Evolutionary conservation across 2,797 vertebrate genomes (phyloP), one percentile per base, ranked within the genome.

Genomic region (Poecile montanus): DNA sequence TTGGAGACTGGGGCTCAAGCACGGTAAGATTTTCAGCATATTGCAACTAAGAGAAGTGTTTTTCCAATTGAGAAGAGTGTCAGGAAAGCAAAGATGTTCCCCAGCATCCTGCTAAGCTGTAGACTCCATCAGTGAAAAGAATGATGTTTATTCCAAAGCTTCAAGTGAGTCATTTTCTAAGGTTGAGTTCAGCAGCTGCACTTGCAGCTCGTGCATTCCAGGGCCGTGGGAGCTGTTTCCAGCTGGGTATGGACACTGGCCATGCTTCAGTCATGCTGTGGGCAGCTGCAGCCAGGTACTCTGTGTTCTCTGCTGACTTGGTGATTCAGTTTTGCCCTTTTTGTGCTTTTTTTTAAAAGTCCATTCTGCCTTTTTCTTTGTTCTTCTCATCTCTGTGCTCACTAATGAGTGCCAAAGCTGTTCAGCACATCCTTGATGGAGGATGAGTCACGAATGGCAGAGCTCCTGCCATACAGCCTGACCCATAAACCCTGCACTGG

Each of bases 1-100:
- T 26, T 65, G 79, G 71, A 61, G 27, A 40, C 25, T 17, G 30
- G 18, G 62, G 66, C 82, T 89, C 38, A 62, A 86, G 75, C 79
- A 58, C 1, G 4, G 40, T 11, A 29, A 48, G 77, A 51, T 38
- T 91, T 86, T 60, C 88, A 78, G 36, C 73, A 48, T 66, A 73
- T 78, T 93, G 80, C 70, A 63, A 60, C 21, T 25, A 73, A 72
- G 51, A 42, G 8, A 73, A 78, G 36, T 92, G 66, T 81, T 95
- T 91, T 62, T 91, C 56, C 62, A 66, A 48, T 25, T 50, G 73
- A 91, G 79, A 72, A 29, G 38, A 77, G 76, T 65, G 62, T 88
- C 83, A 70, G 85, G 48, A 95, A 93, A 94, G 71, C 88, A 86
- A 81, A 91, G 77, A 80, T 90, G 85, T 93, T 95, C 70, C 30